Evolutionary conservation across 2,888 invertebrate genomes (phyloP).

Genomic region (Cephus pulcher): DNA sequence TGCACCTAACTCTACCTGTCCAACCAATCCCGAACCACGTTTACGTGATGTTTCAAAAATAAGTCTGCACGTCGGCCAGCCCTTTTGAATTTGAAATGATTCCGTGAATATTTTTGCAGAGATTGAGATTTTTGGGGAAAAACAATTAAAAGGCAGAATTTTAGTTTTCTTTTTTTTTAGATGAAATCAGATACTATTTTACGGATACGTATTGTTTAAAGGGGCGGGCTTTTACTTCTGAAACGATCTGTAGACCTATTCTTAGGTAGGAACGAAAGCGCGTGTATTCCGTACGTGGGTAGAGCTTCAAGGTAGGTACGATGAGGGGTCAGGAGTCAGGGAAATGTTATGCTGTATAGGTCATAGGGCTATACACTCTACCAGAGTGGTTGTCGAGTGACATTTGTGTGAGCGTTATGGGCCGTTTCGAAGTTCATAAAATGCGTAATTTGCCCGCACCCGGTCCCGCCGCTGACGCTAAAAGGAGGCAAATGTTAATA

Average conservation of each 20-base stretch:
- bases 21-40: constrained; percentile 29
- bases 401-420: constrained; percentile 38
- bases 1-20: constrained; percentile 13
- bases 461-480: constrained; percentile 23
- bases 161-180: not conserved
- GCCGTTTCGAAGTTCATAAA: constrained; percentile 43
- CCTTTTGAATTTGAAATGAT: not conserved
- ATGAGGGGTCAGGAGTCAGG: constrained; percentile 1
- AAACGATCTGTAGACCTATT: not conserved
- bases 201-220: not conserved
- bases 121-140: not conserved
- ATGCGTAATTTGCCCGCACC: constrained; percentile 39
- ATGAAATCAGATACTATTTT: not conserved
- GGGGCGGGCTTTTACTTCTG: not conserved
- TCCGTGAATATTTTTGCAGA: not conserved
- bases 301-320: constrained; percentile 2
- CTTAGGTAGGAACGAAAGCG: not conserved
- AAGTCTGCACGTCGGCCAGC: not conserved
- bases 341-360: constrained; percentile 16
- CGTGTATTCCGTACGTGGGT: constrained; percentile 16
- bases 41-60: constrained; percentile 38
- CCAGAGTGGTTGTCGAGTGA: constrained; percentile 39
- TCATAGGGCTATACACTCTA: constrained; percentile 25
- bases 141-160: not conserved
- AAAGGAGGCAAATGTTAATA: constrained; percentile 45